Conservation (phyloP, 2,797 vertebrate genomes). For the Peromyscus aztecus region DNA sequence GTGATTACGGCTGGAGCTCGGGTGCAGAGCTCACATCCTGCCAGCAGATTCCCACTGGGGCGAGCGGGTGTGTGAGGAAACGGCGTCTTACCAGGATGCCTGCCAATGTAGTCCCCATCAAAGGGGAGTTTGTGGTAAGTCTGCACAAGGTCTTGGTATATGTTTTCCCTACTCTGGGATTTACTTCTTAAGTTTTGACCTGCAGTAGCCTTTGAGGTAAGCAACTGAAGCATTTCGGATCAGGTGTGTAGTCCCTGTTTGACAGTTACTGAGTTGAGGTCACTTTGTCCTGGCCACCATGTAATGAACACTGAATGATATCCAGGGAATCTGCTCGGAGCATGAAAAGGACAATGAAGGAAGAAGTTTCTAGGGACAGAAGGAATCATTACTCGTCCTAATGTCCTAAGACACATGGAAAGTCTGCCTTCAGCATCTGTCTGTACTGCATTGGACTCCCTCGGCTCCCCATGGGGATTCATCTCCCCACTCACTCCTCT, state of each 20-base stretch:
- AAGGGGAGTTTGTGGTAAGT: too few relatives aligned
- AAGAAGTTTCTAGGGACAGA: not conserved
- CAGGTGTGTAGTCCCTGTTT: not conserved
- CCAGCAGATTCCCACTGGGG: not conserved
- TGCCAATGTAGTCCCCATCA: not conserved
- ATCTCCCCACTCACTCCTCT: accelerated
- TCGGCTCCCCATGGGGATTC: accelerated
- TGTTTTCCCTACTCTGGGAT: accelerated
- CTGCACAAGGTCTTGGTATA: not conserved
- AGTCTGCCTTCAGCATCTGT: not conserved
- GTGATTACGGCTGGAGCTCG: accelerated
- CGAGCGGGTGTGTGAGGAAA: not conserved
- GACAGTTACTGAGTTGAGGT: not conserved
- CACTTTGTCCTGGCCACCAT: not conserved
- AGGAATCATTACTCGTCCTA: accelerated
- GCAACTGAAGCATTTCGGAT: not conserved
- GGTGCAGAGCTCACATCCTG: not conserved
- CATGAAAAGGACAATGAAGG: not conserved
- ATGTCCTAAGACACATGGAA: not conserved
- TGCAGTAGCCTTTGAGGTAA: not conserved
- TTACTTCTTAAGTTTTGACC: not conserved
- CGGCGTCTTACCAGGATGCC: not conserved
- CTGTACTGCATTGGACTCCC: accelerated
- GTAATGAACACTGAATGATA: not conserved
- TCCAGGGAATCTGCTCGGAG: not conserved